phyloP scores from a whole-genome alignment of 2,797 vertebrate genomes.

The Muscicapa comitata region DNA sequence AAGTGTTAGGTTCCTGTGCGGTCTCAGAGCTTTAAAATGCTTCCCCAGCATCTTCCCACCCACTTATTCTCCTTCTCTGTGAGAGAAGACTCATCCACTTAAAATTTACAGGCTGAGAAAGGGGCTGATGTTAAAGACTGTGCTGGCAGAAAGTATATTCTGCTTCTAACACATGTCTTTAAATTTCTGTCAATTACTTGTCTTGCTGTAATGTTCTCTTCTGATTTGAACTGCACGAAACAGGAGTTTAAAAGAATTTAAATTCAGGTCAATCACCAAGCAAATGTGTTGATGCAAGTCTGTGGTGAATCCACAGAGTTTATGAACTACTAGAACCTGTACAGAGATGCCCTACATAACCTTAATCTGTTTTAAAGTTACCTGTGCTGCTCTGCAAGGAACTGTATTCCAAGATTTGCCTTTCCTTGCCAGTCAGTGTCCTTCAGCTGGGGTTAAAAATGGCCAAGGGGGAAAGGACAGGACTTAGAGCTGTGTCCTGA shows the following conservation, averaged over 20 bases:
- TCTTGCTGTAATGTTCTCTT: neutral
- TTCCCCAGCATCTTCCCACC: neutral
- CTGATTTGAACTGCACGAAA: neutral
- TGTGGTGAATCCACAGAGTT: neutral
- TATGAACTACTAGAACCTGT: neutral
- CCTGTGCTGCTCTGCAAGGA: neutral
- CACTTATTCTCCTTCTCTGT: neutral
- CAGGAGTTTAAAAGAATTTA: neutral
- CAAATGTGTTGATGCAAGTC: neutral
- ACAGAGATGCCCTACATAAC: neutral
- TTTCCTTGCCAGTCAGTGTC: neutral
- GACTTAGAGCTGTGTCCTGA: neutral
- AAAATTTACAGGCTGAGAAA: neutral
- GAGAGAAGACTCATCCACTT: neutral
- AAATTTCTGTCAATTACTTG: neutral
- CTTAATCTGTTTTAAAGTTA: neutral
- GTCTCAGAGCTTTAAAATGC: neutral
- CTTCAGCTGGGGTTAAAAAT: neutral
- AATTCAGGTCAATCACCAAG: neutral
- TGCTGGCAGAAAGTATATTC: neutral
- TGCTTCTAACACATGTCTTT: neutral
- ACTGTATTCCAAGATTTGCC: neutral
- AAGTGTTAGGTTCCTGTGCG: neutral
- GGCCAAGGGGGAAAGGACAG: neutral
- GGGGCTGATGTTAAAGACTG: neutral